Conservation (phyloP, 2,888 invertebrate genomes). For the Philaethria dido region DNA sequence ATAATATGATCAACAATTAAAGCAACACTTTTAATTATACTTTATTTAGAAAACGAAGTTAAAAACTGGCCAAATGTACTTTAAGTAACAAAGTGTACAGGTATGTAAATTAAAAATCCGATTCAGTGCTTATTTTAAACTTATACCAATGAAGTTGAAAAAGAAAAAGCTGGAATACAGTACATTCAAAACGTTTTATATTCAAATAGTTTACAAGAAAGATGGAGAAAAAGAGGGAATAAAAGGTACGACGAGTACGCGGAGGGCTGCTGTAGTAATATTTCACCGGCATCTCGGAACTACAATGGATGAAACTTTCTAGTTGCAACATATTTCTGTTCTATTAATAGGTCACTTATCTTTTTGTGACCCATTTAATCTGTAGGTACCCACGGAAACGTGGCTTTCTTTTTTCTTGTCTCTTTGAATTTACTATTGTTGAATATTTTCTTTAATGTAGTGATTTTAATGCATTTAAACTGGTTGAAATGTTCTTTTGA, state of each 20-base stretch:
- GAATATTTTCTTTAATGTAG: constrained; percentile 20
- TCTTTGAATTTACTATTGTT: constrained; percentile 24
- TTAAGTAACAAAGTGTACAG: constrained; percentile 30
- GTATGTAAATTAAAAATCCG: constrained; percentile 37
- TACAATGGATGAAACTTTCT: constrained; percentile 36
- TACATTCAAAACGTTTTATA: constrained; percentile 34
- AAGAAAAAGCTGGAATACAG: constrained; percentile 31
- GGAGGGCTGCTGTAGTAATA: constrained; percentile 19
- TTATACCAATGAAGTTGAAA: constrained; percentile 39
- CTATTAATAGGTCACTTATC: constrained; percentile 45
- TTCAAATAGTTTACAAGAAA: constrained; percentile 40
- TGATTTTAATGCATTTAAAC: background rate
- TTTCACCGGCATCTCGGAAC: constrained; percentile 38
- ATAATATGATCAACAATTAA: too few species aligned
- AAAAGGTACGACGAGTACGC: constrained; percentile 26
- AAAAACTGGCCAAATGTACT: constrained; percentile 25
- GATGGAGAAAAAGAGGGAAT: constrained; percentile 29
- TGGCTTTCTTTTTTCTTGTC: constrained; percentile 26
- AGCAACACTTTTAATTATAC: background rate
- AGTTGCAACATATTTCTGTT: constrained; percentile 39
- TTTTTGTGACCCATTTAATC: constrained; percentile 43
- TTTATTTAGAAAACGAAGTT: background rate
- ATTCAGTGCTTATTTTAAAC: constrained; percentile 42
- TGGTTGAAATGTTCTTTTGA: background rate
- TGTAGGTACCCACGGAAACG: constrained; percentile 28